phyloP scores from a whole-genome alignment of 2,888 invertebrate genomes.

The Erebia ligea region DNA sequence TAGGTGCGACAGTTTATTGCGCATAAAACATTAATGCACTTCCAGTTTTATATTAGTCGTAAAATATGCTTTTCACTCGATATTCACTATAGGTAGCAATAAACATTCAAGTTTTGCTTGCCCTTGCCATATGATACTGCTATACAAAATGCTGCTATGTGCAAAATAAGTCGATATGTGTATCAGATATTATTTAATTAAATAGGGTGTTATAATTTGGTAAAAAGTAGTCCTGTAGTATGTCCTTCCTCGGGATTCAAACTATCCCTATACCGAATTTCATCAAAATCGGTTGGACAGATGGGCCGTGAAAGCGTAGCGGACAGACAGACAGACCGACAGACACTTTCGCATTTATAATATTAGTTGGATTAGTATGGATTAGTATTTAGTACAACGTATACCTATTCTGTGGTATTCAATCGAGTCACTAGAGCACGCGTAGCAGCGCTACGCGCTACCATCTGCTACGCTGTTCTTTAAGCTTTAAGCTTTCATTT shows the following conservation, averaged over 20 bases:
- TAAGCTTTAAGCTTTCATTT: too few species aligned
- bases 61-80: slow-evolving; percentile 13
- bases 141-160: not conserved
- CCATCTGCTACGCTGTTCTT: not conserved
- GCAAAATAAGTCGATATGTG: not conserved
- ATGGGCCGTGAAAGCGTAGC: too few species aligned
- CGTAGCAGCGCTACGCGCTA: slow-evolving; percentile 7
- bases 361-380: too few species aligned
- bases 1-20: slow-evolving; percentile 12
- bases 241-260: too few species aligned
- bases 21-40: slow-evolving; percentile 17
- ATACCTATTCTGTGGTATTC: not conserved
- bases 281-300: too few species aligned
- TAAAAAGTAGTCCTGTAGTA: too few species aligned
- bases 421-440: not conserved
- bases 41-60: slow-evolving; percentile 7
- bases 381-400: too few species aligned
- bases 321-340: too few species aligned
- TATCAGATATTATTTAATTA: too few species aligned
- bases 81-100: slow-evolving; percentile 7
- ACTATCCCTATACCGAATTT: too few species aligned
- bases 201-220: too few species aligned
- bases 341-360: too few species aligned
- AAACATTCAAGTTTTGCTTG: slow-evolving; percentile 5
- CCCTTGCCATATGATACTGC: not conserved